phyloP scores from a whole-genome alignment of 2,888 invertebrate genomes.

The Netelia inedita region DNA sequence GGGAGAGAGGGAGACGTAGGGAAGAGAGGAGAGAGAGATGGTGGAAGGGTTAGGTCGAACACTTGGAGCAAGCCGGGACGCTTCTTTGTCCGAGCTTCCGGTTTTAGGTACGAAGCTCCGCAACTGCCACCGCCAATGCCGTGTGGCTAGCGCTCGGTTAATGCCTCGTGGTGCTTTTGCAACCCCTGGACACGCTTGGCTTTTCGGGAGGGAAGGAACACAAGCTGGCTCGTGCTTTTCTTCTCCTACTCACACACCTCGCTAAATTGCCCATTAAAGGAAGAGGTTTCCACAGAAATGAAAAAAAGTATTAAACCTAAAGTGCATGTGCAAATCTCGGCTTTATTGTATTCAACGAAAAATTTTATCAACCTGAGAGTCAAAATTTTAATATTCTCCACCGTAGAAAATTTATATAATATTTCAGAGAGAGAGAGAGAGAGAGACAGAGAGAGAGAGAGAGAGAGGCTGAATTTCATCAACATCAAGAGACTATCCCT shows the following conservation, averaged over 20 bases:
- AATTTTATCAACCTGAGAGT: background rate
- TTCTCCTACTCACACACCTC: conserved; percentile 1
- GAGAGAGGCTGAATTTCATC: too few species aligned
- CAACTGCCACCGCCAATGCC: conserved; percentile 57
- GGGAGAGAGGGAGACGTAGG: conserved; percentile 8
- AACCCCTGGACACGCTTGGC: conserved; percentile 44
- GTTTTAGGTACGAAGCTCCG: conserved; percentile 52
- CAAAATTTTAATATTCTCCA: too few species aligned
- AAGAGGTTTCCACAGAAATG: conserved; percentile 12
- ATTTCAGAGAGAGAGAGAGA: too few species aligned
- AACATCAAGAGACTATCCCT: too few species aligned
- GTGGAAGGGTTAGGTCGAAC: conserved; percentile 33
- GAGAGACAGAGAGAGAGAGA: too few species aligned
- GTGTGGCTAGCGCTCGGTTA: conserved; percentile 51
- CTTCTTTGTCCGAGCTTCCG: conserved; percentile 70
- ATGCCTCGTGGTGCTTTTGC: conserved; percentile 49
- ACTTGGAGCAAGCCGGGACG: conserved; percentile 54
- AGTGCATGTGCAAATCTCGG: background rate
- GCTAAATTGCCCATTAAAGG: conserved; percentile 45
- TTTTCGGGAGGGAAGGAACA: conserved; percentile 35
- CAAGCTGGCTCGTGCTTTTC: conserved; percentile 24
- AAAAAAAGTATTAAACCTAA: background rate
- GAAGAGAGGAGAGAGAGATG: conserved; percentile 18
- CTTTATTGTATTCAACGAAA: background rate
- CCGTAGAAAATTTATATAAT: too few species aligned